These are phyloP conservation scores for Drosophila gunungcola DNA, from an alignment of 1,140 invertebrate genomes.

Conservation along the genomic window DNA sequence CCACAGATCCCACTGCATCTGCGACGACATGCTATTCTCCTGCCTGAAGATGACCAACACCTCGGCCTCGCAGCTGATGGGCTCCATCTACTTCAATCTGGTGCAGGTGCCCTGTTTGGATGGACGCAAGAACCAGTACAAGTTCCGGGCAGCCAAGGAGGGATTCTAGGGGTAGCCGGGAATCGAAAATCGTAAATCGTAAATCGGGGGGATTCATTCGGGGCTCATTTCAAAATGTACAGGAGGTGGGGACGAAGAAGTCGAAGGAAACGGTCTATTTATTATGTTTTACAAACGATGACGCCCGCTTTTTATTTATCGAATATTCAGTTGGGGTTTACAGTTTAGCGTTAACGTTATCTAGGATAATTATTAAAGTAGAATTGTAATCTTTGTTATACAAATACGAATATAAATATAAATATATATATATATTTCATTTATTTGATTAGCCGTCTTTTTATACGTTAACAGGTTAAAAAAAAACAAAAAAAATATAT, in stretches of 20 bases:
- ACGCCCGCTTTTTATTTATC: slow-evolving; percentile 45
- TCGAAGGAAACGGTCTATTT: slow-evolving; percentile 17
- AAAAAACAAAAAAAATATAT: slow-evolving; percentile 1
- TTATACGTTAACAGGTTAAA: slow-evolving; percentile 30
- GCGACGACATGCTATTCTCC: slow-evolving; percentile 92
- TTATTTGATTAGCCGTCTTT: slow-evolving; percentile 49
- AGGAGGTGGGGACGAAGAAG: slow-evolving; percentile 8
- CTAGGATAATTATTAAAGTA: slow-evolving; percentile 55
- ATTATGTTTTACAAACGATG: slow-evolving; percentile 38
- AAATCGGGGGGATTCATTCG: not conserved
- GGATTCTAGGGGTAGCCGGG: slow-evolving; percentile 55
- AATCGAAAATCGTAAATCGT: not conserved
- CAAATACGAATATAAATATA: slow-evolving; percentile 41
- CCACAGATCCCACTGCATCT: slow-evolving; percentile 91
- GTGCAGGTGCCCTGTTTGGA: slow-evolving; percentile 91
- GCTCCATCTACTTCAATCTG: slow-evolving; percentile 95
- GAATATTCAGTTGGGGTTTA: slow-evolving; percentile 49
- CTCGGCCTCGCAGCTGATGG: slow-evolving; percentile 91
- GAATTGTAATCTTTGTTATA: slow-evolving; percentile 61
- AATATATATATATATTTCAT: slow-evolving; percentile 38
- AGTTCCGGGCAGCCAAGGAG: slow-evolving; percentile 79
- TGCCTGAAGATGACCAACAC: slow-evolving; percentile 91
- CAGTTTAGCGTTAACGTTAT: slow-evolving; percentile 49
- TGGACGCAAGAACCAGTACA: slow-evolving; percentile 84
- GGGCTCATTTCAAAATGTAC: slow-evolving; percentile 25